Percentiles rank a stretch among this genome's conserved stretches.
phyloP scores from a whole-genome alignment of 2,888 invertebrate species.

The Sycophila texana region DNA sequence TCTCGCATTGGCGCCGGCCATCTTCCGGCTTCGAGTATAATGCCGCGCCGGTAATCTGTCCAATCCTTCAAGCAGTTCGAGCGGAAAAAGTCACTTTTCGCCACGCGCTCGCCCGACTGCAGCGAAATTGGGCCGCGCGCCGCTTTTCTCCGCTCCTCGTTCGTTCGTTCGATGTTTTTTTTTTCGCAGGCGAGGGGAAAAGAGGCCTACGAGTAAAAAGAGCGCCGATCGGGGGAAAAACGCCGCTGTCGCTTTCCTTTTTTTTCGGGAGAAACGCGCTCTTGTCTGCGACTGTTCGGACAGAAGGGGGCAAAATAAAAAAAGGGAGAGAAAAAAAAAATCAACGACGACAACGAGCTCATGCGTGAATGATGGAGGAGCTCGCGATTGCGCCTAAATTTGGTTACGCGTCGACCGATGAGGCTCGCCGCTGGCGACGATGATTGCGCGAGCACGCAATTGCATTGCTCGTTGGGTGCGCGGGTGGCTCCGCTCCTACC shows the following conservation, averaged over 20 bases:
- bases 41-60: slow-evolving; percentile 70
- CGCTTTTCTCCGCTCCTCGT: slow-evolving; percentile 51
- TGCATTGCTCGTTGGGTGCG: neutral
- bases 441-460: slow-evolving; percentile 43
- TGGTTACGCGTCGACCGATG: slow-evolving; percentile 63
- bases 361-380: slow-evolving; percentile 73
- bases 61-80: slow-evolving; percentile 71
- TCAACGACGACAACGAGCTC: slow-evolving; percentile 54
- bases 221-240: slow-evolving; percentile 45
- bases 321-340: slow-evolving; percentile 28
- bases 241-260: slow-evolving; percentile 28
- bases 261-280: slow-evolving; percentile 50
- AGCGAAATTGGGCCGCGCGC: slow-evolving; percentile 59
- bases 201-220: slow-evolving; percentile 25
- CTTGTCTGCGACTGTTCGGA: slow-evolving; percentile 34
- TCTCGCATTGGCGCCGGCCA: slow-evolving; percentile 49
- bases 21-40: slow-evolving; percentile 55
- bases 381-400: slow-evolving; percentile 69
- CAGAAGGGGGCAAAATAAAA: neutral
- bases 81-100: slow-evolving; percentile 67
- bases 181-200: neutral
- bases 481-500: no score
- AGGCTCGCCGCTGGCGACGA: neutral
- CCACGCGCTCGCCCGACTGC: slow-evolving; percentile 30
- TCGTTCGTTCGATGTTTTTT: slow-evolving; percentile 11